phyloP scores from a whole-genome alignment of 2,797 vertebrate genomes.

The Leptatherina wallacei region DNA sequence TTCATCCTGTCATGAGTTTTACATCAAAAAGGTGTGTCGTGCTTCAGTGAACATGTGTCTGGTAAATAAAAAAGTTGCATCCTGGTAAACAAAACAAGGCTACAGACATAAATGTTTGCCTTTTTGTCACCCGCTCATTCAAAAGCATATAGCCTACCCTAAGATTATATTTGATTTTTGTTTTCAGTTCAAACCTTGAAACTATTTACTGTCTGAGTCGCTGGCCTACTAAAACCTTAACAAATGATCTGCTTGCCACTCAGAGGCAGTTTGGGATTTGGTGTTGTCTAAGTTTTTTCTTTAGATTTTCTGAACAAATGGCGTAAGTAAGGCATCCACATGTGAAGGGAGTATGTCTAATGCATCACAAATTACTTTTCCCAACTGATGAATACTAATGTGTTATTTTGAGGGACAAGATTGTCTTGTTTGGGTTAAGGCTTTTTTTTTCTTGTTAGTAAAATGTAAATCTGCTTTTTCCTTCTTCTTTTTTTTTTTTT shows the following conservation, averaged over 20 bases:
- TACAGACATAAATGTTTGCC: constrained; percentile 32
- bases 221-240: constrained; percentile 40
- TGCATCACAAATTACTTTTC: constrained; percentile 52
- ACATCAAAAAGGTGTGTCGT: background rate
- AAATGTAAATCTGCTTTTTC: constrained; percentile 53
- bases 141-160: constrained; percentile 33
- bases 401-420: constrained; percentile 46
- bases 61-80: constrained; percentile 11
- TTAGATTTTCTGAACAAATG: constrained; percentile 54
- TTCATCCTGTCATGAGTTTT: background rate
- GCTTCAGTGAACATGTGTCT: background rate
- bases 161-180: constrained; percentile 12
- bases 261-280: constrained; percentile 43
- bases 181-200: constrained; percentile 21
- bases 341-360: constrained; percentile 46
- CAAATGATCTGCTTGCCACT: constrained; percentile 39
- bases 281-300: constrained; percentile 41
- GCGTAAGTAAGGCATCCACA: constrained; percentile 37
- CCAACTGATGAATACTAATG: constrained; percentile 57
- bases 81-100: constrained; percentile 36
- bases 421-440: constrained; percentile 49
- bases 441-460: constrained; percentile 36
- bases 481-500: background rate
- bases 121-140: constrained; percentile 45
- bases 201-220: constrained; percentile 41